Percentiles rank a stretch among this genome's conserved stretches.
Evolutionary conservation across 2,888 invertebrate species (phyloP).

Genomic region (Drosophila mimica): DNA sequence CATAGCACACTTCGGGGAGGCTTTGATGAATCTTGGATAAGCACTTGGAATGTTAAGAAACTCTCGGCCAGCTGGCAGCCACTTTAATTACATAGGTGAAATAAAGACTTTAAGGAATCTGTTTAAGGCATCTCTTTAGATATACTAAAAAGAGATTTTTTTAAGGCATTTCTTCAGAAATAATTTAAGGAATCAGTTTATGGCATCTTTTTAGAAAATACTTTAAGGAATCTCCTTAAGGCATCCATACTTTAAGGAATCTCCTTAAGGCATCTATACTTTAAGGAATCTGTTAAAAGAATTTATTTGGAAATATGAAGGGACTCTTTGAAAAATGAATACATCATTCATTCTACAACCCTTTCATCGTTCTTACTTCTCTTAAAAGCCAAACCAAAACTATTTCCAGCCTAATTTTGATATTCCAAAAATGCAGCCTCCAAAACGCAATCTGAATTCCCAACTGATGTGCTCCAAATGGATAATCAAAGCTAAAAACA

Average conservation of each 20-base stretch:
- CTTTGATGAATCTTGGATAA: background rate
- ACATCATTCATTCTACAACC: background rate
- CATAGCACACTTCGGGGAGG: conserved; percentile 6
- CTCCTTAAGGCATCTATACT: background rate
- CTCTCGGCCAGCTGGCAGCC: background rate
- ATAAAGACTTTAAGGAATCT: background rate
- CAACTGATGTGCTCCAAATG: conserved; percentile 2
- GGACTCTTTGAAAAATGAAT: background rate
- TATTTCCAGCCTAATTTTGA: background rate
- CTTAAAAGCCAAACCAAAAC: background rate
- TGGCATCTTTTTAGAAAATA: no score
- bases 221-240: background rate
- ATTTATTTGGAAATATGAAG: background rate
- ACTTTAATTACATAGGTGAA: background rate
- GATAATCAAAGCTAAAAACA: conserved; percentile 12
- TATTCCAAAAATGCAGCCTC: background rate
- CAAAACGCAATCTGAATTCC: background rate
- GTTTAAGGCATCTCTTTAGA: background rate
- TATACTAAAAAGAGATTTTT: no score
- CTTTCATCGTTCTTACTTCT: background rate
- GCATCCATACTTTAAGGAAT: background rate
- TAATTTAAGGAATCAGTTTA: background rate
- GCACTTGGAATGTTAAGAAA: background rate
- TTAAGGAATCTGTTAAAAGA: background rate
- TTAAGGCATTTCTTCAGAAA: background rate